Percentiles rank a stretch among this genome's conserved stretches.
Evolutionary conservation across 2,797 vertebrate genomes (phyloP).

Genomic region (Rhinoraja longicauda): DNA sequence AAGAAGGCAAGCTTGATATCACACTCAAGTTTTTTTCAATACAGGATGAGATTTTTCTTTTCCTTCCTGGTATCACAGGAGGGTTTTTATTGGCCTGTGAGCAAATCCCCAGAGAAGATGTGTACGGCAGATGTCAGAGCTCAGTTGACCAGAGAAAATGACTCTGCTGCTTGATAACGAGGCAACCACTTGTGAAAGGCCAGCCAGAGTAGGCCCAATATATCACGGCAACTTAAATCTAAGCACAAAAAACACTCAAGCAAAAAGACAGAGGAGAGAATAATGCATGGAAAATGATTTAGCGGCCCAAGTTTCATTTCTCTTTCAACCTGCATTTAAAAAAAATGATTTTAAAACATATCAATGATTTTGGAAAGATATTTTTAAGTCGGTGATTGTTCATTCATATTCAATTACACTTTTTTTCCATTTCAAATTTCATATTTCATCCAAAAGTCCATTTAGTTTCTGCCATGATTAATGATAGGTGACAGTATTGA

Average conservation of each 20-base stretch:
- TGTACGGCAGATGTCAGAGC: too few relatives aligned
- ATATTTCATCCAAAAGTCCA: conserved; percentile 48
- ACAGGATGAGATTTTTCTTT: background rate
- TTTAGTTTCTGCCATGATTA: conserved; percentile 58
- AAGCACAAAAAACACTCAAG: background rate
- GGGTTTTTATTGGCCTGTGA: background rate
- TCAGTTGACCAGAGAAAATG: too few relatives aligned
- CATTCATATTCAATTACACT: conserved; percentile 46
- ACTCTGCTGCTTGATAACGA: too few relatives aligned
- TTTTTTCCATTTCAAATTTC: conserved; percentile 47
- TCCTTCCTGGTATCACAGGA: too few relatives aligned
- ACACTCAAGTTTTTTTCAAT: background rate
- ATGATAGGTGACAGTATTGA: conserved; percentile 50
- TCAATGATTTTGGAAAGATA: background rate
- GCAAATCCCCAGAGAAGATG: background rate
- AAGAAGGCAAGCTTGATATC: background rate
- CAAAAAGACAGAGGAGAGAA: conserved; percentile 9
- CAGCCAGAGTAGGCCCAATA: background rate
- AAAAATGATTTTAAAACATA: background rate
- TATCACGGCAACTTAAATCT: background rate
- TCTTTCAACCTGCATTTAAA: background rate
- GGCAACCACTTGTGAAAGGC: too few relatives aligned
- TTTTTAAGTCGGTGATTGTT: conserved; percentile 46
- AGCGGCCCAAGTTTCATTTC: background rate
- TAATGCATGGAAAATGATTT: background rate